A percentile compares a stretch with the other conserved stretches of the same genome.
phyloP scores from a whole-genome alignment of 2,797 vertebrate genomes.

The Sebastes reedi region DNA sequence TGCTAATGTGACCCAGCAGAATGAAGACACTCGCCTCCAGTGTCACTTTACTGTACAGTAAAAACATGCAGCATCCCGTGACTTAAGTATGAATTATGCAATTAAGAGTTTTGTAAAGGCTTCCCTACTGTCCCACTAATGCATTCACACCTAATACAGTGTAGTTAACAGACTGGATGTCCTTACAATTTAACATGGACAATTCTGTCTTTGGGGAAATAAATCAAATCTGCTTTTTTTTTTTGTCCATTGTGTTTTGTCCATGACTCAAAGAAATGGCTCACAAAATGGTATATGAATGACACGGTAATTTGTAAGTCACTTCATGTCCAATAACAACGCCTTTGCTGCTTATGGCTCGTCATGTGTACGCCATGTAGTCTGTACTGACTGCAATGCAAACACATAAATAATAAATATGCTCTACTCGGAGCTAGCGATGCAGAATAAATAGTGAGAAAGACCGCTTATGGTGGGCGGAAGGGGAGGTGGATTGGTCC shows the following conservation, averaged over 20 bases:
- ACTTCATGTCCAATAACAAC: background rate
- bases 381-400: no score
- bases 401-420: no score
- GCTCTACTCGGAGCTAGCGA: no score
- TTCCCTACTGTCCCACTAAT: background rate
- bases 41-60: slow-evolving; percentile 16
- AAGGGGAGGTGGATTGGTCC: no score
- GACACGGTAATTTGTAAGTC: no score
- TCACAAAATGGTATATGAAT: background rate
- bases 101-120: background rate
- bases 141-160: background rate
- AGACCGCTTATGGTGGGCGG: no score
- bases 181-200: background rate
- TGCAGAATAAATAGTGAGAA: no score
- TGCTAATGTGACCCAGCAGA: slow-evolving; percentile 7
- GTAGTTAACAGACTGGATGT: background rate
- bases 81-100: slow-evolving; percentile 23
- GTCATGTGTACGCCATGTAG: no score
- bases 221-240: background rate
- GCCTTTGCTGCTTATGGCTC: no score
- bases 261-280: background rate
- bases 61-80: slow-evolving; percentile 6
- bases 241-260: background rate
- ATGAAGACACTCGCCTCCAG: slow-evolving; percentile 2
- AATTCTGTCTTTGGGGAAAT: background rate